Conservation (phyloP, 2,888 invertebrate species). For the Spisula solida region DNA sequence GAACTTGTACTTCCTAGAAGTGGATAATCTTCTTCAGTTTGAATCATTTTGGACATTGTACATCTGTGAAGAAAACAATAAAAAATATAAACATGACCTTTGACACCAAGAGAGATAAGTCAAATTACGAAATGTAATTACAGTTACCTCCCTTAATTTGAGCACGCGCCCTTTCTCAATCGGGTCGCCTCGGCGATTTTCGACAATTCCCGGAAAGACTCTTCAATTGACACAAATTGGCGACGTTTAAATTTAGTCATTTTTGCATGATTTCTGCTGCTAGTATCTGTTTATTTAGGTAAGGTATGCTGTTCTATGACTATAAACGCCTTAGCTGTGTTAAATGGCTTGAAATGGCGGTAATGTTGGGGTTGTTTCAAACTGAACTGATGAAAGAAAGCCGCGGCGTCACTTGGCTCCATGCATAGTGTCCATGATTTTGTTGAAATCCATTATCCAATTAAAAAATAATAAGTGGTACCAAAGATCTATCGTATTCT, state of each 20-base stretch:
- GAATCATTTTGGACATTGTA: conserved; percentile 41
- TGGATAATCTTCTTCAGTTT: conserved; percentile 24
- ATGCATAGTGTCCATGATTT: not conserved
- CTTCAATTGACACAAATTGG: conserved; percentile 1
- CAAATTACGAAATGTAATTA: not conserved
- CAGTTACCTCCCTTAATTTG: not conserved
- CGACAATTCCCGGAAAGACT: not conserved
- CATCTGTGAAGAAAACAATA: not conserved
- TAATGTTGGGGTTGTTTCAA: not conserved
- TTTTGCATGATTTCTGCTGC: not conserved
- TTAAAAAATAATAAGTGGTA: no score
- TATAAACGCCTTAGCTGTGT: not conserved
- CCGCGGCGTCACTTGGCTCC: not conserved
- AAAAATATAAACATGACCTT: conserved; percentile 27
- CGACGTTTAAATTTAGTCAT: conserved; percentile 17
- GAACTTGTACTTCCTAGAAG: conserved; percentile 26
- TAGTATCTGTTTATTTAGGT: not conserved
- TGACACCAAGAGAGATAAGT: conserved; percentile 31
- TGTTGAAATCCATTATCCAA: no score
- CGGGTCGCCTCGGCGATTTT: no score
- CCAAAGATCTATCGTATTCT: no score
- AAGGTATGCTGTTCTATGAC: not conserved
- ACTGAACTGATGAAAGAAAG: not conserved
- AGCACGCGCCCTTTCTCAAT: no score
- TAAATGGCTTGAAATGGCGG: not conserved